These are phyloP conservation scores for Todiramphus saurophagus DNA, from an alignment of 2,113 vertebrate genomes.

Conservation along the genomic window DNA sequence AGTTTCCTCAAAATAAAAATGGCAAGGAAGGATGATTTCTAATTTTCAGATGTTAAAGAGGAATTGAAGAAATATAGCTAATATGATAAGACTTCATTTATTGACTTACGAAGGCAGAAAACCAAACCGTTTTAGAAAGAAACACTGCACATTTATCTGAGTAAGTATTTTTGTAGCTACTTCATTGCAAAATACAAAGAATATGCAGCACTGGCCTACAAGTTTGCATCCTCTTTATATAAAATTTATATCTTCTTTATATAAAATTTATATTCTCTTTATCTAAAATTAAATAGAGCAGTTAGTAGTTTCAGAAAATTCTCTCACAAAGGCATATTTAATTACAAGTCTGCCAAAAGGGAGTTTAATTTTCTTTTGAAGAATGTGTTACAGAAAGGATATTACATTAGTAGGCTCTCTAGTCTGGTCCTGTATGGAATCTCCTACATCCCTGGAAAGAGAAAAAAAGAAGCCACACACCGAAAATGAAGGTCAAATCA, in stretches of 20 bases:
- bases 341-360: neutral
- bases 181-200: neutral
- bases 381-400: neutral
- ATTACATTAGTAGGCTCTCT: neutral
- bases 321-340: neutral
- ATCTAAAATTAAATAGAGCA: conserved; percentile 33
- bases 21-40: neutral
- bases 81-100: neutral
- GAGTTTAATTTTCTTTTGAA: conserved; percentile 16
- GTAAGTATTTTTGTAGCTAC: neutral
- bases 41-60: neutral
- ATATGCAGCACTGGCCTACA: neutral
- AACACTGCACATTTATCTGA: neutral
- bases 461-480: neutral
- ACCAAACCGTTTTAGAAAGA: neutral
- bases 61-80: neutral
- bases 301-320: conserved; percentile 16
- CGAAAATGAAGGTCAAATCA: conserved; percentile 4
- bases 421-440: neutral
- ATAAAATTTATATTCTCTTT: conserved; percentile 20
- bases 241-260: conserved; percentile 35
- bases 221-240: neutral
- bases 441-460: neutral
- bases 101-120: neutral
- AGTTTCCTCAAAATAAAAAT: neutral